Conservation (phyloP, 1,140 invertebrate genomes). For the Drosophila bipectinata region DNA sequence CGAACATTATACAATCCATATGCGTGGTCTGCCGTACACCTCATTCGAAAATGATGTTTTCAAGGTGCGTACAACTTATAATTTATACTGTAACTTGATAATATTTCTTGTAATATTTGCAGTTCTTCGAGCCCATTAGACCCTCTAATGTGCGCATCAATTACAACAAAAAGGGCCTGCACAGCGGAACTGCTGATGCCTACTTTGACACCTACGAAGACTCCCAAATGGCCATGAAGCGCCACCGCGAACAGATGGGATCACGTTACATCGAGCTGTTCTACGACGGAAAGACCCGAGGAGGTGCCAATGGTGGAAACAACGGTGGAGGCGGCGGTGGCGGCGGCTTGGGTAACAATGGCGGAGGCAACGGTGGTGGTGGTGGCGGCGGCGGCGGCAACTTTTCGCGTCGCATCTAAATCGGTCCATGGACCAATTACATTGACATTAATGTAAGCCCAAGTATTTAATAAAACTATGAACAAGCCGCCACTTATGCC, state of each 20-base stretch:
- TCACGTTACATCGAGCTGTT: conserved; percentile 93
- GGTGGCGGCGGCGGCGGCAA: conserved; percentile 47
- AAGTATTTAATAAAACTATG: conserved; percentile 68
- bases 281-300: conserved; percentile 77
- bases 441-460: conserved; percentile 63
- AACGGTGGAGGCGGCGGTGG: conserved; percentile 25
- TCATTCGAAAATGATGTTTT: conserved; percentile 82
- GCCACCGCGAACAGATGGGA: conserved; percentile 94
- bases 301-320: conserved; percentile 37
- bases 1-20: conserved; percentile 75
- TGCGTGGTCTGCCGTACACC: conserved; percentile 80
- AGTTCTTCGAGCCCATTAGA: conserved; percentile 83
- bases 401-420: conserved; percentile 70
- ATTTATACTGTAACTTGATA: background rate
- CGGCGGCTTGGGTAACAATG: background rate
- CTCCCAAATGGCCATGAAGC: conserved; percentile 90
- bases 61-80: conserved; percentile 50
- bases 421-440: conserved; percentile 54
- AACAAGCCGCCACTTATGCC: conserved; percentile 25
- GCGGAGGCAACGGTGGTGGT: conserved; percentile 17
- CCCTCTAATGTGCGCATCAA: conserved; percentile 79
- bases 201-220: conserved; percentile 92
- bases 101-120: conserved; percentile 4
- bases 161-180: conserved; percentile 88
- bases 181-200: conserved; percentile 96